These are phyloP conservation scores for Maconellicoccus hirsutus DNA, from an alignment of 1,140 invertebrate species.

Conservation along the genomic window DNA sequence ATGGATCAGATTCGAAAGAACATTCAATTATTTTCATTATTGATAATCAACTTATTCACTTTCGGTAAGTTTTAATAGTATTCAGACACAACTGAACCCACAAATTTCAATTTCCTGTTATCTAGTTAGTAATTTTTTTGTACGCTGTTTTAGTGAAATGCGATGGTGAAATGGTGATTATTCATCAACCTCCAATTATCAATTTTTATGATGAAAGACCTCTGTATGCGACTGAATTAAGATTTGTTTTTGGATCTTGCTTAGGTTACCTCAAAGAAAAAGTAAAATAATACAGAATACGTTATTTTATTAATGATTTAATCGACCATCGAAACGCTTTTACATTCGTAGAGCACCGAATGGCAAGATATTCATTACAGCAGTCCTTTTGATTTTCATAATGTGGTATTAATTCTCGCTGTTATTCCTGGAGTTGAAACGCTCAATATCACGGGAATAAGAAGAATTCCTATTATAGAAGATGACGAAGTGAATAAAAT, in stretches of 20 bases:
- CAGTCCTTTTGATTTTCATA: neutral
- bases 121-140: no score
- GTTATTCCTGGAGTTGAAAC: neutral
- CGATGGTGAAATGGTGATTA: neutral
- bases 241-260: neutral
- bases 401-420: neutral
- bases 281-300: no score
- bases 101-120: no score
- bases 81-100: no score
- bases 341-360: neutral
- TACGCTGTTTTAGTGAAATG: neutral
- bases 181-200: neutral
- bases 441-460: neutral
- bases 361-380: neutral
- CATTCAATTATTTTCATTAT: no score
- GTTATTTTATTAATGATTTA: no score
- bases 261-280: neutral
- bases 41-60: no score
- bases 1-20: no score
- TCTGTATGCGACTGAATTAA: neutral
- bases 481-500: neutral
- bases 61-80: no score
- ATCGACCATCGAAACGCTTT: no score
- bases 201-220: neutral
- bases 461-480: neutral